phyloP scores from a whole-genome alignment of 2,113 vertebrate species.

The Struthio camelus region DNA sequence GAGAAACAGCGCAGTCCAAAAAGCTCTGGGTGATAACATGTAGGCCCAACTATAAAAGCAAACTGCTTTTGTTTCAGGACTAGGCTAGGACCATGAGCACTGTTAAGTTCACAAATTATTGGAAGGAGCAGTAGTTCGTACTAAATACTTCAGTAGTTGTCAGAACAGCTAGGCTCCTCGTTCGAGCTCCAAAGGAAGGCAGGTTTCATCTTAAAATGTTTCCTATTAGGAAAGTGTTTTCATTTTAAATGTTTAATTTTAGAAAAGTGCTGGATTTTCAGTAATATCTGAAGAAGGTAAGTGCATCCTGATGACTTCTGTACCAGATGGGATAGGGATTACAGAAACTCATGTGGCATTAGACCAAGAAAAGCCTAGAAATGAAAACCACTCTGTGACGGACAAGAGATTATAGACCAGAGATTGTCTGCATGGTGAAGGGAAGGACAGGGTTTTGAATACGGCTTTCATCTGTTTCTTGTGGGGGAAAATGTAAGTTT shows the following conservation, averaged over 20 bases:
- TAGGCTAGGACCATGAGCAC: background rate
- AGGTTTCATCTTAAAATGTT: background rate
- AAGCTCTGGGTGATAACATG: background rate
- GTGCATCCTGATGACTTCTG: background rate
- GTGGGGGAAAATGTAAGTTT: background rate
- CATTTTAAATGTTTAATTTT: background rate
- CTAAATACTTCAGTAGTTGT: background rate
- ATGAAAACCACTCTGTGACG: background rate
- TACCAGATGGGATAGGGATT: slow-evolving; percentile 11
- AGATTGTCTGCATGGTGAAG: background rate
- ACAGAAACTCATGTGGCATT: background rate
- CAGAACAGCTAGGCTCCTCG: background rate
- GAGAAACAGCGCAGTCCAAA: background rate
- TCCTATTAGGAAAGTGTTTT: background rate
- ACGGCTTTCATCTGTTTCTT: background rate
- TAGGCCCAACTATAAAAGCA: background rate
- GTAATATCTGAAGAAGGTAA: background rate
- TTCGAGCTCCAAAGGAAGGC: background rate
- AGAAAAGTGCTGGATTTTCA: background rate
- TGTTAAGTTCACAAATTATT: background rate
- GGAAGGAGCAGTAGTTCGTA: background rate
- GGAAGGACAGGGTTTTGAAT: background rate
- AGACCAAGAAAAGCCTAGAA: background rate
- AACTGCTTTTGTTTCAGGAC: background rate
- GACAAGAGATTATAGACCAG: background rate